Evolutionary conservation across 2,113 vertebrate species (phyloP).

Genomic region (Prochilodus magdalenae): DNA sequence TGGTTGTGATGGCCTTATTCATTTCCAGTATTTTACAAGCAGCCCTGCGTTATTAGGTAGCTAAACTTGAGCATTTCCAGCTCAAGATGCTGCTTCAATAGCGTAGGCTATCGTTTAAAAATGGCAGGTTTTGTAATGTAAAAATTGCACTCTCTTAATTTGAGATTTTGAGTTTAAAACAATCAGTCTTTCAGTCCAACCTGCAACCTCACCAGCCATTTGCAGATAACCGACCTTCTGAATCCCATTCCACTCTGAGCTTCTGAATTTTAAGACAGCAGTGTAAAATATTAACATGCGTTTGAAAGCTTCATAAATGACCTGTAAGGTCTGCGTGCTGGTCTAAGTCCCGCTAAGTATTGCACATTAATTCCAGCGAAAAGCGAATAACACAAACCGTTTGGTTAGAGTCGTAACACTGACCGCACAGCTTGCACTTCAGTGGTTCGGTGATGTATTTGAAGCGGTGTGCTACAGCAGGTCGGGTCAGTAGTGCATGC

Average conservation of each 20-base stretch:
- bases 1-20: too few species aligned
- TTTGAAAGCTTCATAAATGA: background rate
- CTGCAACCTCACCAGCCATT: too few species aligned
- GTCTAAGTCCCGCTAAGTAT: background rate
- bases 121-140: too few species aligned
- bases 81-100: too few species aligned
- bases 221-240: background rate
- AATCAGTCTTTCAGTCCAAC: too few species aligned
- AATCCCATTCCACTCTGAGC: background rate
- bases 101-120: too few species aligned
- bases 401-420: background rate
- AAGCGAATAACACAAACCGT: background rate
- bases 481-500: slow-evolving; percentile 30
- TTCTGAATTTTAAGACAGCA: background rate
- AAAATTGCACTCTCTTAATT: too few species aligned
- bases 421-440: background rate
- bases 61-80: too few species aligned
- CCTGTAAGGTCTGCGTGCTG: background rate
- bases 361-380: background rate
- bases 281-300: background rate
- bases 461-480: slow-evolving; percentile 24
- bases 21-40: too few species aligned
- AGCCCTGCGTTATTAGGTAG: too few species aligned
- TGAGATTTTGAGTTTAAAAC: too few species aligned
- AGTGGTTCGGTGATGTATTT: slow-evolving; percentile 2